Conservation (phyloP, 1,140 invertebrate species). For the Pseudomyrmex concolor region DNA sequence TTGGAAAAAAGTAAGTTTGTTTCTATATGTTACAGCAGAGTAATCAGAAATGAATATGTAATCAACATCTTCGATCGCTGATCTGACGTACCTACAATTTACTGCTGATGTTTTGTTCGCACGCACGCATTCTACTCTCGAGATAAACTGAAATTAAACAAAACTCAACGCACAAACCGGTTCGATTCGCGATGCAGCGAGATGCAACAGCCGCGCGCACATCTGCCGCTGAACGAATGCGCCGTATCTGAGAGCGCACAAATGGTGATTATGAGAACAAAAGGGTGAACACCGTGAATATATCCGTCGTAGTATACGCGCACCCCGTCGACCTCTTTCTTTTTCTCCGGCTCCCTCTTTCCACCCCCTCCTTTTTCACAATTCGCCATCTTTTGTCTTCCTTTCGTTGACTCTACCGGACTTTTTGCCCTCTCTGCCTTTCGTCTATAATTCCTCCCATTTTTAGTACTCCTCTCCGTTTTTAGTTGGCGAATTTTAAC, state of each 20-base stretch:
- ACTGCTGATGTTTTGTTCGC: slow-evolving; percentile 5
- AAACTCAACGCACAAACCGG: slow-evolving; percentile 58
- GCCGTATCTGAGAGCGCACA: slow-evolving; percentile 60
- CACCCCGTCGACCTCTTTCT: slow-evolving; percentile 19
- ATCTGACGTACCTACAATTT: neutral
- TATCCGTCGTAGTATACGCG: slow-evolving; percentile 35
- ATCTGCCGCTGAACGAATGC: slow-evolving; percentile 64
- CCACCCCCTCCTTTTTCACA: slow-evolving; percentile 3
- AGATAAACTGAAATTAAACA: slow-evolving; percentile 54
- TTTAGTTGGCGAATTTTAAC: slow-evolving; percentile 48
- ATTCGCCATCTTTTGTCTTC: slow-evolving; percentile 58
- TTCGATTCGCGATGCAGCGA: slow-evolving; percentile 58
- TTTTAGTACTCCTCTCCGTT: slow-evolving; percentile 44
- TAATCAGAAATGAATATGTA: too few relatives aligned
- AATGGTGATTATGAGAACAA: slow-evolving; percentile 71
- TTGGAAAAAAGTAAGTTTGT: too few relatives aligned
- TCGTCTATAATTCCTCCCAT: slow-evolving; percentile 54
- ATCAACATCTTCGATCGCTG: slow-evolving; percentile 26
- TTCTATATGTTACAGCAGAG: too few relatives aligned
- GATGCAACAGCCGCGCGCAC: slow-evolving; percentile 62
- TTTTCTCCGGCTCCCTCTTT: slow-evolving; percentile 3
- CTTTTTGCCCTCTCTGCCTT: slow-evolving; percentile 46
- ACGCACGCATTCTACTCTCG: neutral
- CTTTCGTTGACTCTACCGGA: slow-evolving; percentile 29
- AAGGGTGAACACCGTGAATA: slow-evolving; percentile 70